phyloP scores from a whole-genome alignment of 2,113 vertebrate genomes.

The Procavia capensis region DNA sequence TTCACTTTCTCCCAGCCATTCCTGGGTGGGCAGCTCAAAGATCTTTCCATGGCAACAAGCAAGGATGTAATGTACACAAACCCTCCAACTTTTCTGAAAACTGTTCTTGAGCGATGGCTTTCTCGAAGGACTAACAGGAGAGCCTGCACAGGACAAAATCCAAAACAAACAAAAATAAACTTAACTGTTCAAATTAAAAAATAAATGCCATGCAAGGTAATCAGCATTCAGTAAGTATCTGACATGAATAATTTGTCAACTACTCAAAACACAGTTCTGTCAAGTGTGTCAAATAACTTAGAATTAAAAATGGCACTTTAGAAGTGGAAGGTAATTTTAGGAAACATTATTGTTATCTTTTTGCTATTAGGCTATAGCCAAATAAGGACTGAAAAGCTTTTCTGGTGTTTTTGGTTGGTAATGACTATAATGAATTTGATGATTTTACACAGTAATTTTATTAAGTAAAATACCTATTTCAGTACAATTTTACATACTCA shows the following conservation, averaged over 20 bases:
- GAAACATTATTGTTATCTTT: not conserved
- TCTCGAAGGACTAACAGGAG: conserved; percentile 94
- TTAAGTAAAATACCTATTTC: not conserved
- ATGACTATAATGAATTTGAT: not conserved
- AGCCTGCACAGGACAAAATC: conserved; percentile 86
- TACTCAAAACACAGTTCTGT: not conserved
- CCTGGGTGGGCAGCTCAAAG: conserved; percentile 92
- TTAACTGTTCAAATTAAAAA: not conserved
- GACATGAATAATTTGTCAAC: not conserved
- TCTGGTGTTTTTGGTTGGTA: not conserved
- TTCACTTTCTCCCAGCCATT: conserved; percentile 96
- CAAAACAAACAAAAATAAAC: not conserved
- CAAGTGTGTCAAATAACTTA: conserved; percentile 28
- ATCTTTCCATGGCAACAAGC: conserved; percentile 97
- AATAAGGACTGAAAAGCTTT: conserved; percentile 20
- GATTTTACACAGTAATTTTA: conserved; percentile 28
- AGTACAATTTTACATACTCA: not conserved
- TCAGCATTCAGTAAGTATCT: not conserved
- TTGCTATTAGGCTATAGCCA: not conserved
- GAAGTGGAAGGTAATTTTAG: not conserved
- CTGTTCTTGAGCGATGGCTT: conserved; percentile 97
- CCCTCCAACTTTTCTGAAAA: conserved; percentile 98
- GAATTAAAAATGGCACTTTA: not conserved
- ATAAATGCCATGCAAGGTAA: not conserved
- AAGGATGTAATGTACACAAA: conserved; percentile 98